A percentile compares a stretch with the other conserved stretches of the same genome.
These are phyloP conservation scores for Zaprionus kolodkinae DNA, from an alignment of 1,140 invertebrate species.

Conservation along the genomic window DNA sequence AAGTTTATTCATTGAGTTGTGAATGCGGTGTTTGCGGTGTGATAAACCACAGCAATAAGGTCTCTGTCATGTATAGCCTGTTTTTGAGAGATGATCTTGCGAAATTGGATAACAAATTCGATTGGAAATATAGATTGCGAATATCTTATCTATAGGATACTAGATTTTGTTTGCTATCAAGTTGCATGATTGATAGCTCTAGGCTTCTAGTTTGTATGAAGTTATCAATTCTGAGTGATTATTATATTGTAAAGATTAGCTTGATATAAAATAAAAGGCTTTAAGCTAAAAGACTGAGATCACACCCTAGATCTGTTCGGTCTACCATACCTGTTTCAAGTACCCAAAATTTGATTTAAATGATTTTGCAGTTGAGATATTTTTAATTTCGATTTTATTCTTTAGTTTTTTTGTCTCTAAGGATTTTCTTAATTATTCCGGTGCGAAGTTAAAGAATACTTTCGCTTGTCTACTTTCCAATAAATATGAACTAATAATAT, in stretches of 20 bases:
- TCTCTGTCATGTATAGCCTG: background rate
- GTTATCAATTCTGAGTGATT: too few species aligned
- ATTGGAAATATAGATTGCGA: too few species aligned
- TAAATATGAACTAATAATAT: conserved; percentile 30
- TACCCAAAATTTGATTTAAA: background rate
- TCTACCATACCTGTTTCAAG: background rate
- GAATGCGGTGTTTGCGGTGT: too few species aligned
- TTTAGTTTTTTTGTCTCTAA: background rate
- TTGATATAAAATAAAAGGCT: background rate
- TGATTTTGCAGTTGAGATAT: too few species aligned
- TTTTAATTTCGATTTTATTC: background rate
- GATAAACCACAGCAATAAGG: too few species aligned
- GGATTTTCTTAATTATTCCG: conserved; percentile 20
- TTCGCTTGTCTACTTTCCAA: conserved; percentile 24
- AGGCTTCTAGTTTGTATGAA: too few species aligned
- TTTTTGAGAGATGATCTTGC: background rate
- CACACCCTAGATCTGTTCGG: background rate
- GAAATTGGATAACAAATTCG: too few species aligned
- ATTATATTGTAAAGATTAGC: too few species aligned
- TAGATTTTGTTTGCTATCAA: background rate
- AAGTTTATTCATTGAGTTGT: too few species aligned
- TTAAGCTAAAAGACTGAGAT: background rate
- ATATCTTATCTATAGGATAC: too few species aligned
- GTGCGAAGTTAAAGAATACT: conserved; percentile 24
- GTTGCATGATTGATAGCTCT: background rate